phyloP scores from a whole-genome alignment of 2,888 invertebrate species.

The Antheraea yamamai region DNA sequence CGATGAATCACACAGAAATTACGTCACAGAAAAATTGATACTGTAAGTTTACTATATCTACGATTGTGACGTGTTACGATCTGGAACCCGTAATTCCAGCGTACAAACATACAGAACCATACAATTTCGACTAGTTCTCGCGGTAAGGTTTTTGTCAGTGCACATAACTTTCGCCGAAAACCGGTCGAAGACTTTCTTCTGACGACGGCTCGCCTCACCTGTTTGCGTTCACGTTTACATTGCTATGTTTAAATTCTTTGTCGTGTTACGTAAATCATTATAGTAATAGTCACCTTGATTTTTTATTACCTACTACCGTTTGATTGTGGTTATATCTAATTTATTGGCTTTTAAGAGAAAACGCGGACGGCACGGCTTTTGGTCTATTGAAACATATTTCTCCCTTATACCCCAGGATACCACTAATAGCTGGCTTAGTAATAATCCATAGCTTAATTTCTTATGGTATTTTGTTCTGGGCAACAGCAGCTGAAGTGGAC shows the following conservation, averaged over 20 bases:
- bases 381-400: no score
- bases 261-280: background rate
- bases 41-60: background rate
- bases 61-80: background rate
- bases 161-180: conserved; percentile 22
- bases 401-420: no score
- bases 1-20: background rate
- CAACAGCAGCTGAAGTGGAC: no score
- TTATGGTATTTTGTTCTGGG: no score
- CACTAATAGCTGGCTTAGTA: no score
- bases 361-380: no score
- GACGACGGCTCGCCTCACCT: background rate
- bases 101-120: background rate
- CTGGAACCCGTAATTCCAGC: background rate
- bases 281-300: conserved; percentile 6
- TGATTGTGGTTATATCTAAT: background rate
- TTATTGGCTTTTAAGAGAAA: background rate
- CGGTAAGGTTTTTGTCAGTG: conserved; percentile 1
- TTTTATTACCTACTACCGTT: background rate
- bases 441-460: no score
- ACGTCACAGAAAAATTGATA: background rate
- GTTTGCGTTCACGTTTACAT: conserved; percentile 3
- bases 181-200: conserved; percentile 14
- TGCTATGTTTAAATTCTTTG: background rate
- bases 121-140: background rate